phyloP scores from a whole-genome alignment of 2,113 vertebrate genomes.

The Paramormyrops kingsleyae region DNA sequence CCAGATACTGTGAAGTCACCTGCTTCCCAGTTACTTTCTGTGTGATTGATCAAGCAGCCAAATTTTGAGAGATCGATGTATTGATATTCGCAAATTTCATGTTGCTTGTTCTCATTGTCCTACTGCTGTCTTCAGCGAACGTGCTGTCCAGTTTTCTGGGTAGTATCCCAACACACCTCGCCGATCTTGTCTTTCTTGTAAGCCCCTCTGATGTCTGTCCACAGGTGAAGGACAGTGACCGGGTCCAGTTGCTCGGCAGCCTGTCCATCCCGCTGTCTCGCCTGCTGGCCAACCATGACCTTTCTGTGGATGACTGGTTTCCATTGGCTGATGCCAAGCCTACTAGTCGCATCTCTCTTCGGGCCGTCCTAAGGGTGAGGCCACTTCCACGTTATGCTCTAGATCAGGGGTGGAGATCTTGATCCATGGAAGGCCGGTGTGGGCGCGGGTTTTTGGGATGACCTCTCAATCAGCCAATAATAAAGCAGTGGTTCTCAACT shows the following conservation, averaged over 20 bases:
- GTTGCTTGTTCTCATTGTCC: not conserved
- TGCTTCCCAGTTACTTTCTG: not conserved
- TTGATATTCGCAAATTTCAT: not conserved
- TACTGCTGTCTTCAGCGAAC: not conserved
- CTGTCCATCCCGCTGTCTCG: constrained; percentile 68
- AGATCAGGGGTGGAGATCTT: not conserved
- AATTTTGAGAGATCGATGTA: not conserved
- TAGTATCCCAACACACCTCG: not conserved
- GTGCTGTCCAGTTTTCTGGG: not conserved
- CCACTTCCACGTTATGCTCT: not conserved
- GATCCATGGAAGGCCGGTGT: no score
- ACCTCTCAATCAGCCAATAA: no score
- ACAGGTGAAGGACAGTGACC: constrained; percentile 85
- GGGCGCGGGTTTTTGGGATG: no score
- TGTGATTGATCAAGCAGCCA: not conserved
- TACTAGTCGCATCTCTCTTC: constrained; percentile 75
- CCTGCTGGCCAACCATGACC: constrained; percentile 63
- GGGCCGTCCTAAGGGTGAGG: constrained; percentile 75
- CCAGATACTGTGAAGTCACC: not conserved
- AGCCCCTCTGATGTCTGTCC: not conserved
- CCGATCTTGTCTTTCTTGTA: not conserved
- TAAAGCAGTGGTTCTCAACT: no score
- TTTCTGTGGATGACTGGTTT: constrained; percentile 83
- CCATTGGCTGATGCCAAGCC: constrained; percentile 70
- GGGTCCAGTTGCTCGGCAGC: constrained; percentile 65